Percentiles rank a stretch among this genome's conserved stretches.
Evolutionary conservation across 2,797 vertebrate genomes (phyloP).

Genomic region (Karalla daura): DNA sequence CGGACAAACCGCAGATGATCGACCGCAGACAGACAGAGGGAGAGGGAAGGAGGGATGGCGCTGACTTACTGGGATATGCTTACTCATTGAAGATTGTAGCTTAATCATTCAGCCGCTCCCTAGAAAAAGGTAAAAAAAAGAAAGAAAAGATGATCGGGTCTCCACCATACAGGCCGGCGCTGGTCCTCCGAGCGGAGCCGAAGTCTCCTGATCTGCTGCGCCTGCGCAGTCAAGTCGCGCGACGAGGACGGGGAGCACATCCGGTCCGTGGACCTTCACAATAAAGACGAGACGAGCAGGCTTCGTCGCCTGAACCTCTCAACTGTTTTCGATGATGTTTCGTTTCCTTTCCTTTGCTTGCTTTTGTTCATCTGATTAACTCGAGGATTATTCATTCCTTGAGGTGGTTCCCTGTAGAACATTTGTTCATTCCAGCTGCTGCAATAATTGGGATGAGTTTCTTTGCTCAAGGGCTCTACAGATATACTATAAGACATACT

Average conservation of each 20-base stretch:
- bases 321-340: no score
- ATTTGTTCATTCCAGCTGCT: no score
- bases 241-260: not conserved
- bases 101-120: conserved; percentile 98
- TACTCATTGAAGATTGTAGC: conserved; percentile 99
- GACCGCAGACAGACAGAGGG: not conserved
- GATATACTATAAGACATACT: no score
- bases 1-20: no score
- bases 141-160: conserved; percentile 67
- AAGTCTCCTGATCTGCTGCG: conserved; percentile 68
- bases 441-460: no score
- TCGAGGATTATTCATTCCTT: no score
- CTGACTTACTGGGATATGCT: conserved; percentile 98
- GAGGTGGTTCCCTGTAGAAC: no score
- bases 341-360: no score
- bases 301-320: no score
- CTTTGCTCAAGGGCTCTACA: no score
- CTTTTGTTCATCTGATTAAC: no score
- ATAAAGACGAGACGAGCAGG: no score
- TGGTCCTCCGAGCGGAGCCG: conserved; percentile 73
- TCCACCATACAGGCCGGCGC: conserved; percentile 82
- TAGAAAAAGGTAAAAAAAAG: conserved; percentile 86
- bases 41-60: conserved; percentile 21
- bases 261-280: conserved; percentile 42
- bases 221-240: not conserved